These are phyloP conservation scores for Tringa solitaria DNA, from an alignment of 2,113 vertebrate species.

Conservation along the genomic window DNA sequence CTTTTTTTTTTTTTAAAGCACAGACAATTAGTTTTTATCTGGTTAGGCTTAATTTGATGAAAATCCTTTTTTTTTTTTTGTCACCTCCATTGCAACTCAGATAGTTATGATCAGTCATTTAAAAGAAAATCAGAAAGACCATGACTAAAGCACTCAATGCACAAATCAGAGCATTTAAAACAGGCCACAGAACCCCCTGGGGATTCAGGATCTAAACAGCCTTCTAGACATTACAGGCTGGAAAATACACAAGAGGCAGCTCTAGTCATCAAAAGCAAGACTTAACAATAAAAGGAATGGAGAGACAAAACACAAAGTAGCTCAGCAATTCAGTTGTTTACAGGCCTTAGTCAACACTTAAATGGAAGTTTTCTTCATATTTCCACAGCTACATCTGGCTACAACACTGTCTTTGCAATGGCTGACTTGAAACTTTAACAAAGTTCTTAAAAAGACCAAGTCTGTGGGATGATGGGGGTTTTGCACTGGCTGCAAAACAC, in stretches of 20 bases:
- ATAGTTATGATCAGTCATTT: background rate
- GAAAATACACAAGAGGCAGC: constrained; percentile 27
- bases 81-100: background rate
- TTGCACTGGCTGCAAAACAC: background rate
- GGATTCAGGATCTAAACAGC: constrained; percentile 7
- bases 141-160: background rate
- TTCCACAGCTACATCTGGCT: background rate
- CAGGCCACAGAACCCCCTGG: background rate
- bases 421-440: background rate
- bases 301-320: constrained; percentile 26
- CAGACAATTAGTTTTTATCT: background rate
- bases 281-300: background rate
- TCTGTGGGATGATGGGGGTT: background rate
- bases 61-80: background rate
- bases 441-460: background rate
- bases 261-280: constrained; percentile 29
- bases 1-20: background rate
- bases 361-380: background rate
- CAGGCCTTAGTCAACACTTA: background rate
- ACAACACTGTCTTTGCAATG: background rate
- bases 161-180: constrained; percentile 21
- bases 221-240: constrained; percentile 28
- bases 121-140: background rate
- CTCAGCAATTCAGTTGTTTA: constrained; percentile 33
- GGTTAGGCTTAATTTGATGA: background rate